Evolutionary conservation across 92 coral and sea anemone species (phyloP).

Genomic region (Siderastrea siderea): DNA sequence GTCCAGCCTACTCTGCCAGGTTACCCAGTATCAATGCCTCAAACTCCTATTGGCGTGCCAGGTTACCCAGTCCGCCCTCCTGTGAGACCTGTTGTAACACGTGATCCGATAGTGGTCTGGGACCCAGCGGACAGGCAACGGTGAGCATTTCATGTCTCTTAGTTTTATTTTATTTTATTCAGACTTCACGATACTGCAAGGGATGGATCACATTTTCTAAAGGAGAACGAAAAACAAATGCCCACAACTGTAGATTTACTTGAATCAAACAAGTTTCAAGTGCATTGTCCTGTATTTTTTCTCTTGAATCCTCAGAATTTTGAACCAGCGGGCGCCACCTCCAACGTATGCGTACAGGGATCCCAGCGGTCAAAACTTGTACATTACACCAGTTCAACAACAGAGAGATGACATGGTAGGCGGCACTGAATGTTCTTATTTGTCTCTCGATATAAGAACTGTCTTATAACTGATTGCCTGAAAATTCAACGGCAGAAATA

Average conservation of each 20-base stretch:
- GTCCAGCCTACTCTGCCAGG: constrained; percentile 75
- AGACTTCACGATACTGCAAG: too few relatives aligned
- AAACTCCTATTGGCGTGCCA: constrained; percentile 72
- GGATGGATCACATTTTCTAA: too few relatives aligned
- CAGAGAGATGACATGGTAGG: constrained; percentile 93
- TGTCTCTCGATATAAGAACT: not conserved
- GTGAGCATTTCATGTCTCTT: constrained; percentile 30
- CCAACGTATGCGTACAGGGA: constrained; percentile 90
- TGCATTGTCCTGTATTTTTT: not conserved
- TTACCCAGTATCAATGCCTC: constrained; percentile 75
- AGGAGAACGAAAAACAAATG: too few relatives aligned
- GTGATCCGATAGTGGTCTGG: constrained; percentile 99
- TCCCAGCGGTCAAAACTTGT: constrained; percentile 88
- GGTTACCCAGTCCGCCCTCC: constrained; percentile 89
- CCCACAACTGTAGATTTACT: too few relatives aligned
- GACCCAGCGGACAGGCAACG: constrained; percentile 96
- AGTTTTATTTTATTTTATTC: not conserved
- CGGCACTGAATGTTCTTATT: not conserved
- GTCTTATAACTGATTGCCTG: not conserved
- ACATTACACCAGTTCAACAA: constrained; percentile 93
- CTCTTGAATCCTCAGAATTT: constrained; percentile 56
- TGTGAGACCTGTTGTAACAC: constrained; percentile 90
- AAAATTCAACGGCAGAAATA: not conserved
- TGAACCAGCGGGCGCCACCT: constrained; percentile 77
- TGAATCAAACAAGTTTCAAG: too few relatives aligned